Evolutionary conservation across 2,888 invertebrate species (phyloP), one percentile per base, ranked within the genome.

Genomic region (Neoascia interrupta): DNA sequence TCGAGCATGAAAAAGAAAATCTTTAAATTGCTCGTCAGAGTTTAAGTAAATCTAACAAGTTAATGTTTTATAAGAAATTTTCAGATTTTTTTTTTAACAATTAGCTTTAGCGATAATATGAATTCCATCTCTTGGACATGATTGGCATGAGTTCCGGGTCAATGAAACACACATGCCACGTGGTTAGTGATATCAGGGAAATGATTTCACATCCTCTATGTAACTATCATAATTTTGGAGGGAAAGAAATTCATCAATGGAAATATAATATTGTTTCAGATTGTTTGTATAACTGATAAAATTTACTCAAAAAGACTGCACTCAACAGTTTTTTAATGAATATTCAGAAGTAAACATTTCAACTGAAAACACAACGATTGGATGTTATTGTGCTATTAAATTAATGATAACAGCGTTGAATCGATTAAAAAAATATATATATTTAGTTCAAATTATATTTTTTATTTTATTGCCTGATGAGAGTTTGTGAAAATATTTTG

Each of bases 121-220:
- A 8, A 26, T 5, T 5, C 8, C n/a, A 8, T 31, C n/a, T n/a
- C n/a, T n/a, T n/a, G 10, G 8, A 31, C 31, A n/a, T n/a, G 31
- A n/a, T 13, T 23, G 23, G n/a, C 23, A n/a, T 21, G 23, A 61
- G 49, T 76, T 76, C 75, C 75, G 75, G 75, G 75, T 76, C 75
- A 76, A 76, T 43, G 70, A 53, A 76, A 53, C 63, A 47, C 63
- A 21, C 45, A 6, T 6, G 16, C 41, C 58, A 58, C 70, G 63
- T 75, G 69, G 47, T n/a, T 16, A 47, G 5, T 45, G 37, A 43
- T 31, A 45, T 1, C 5, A 21, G 13, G 23, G 16, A 39, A 53
- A 26, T 43, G 37, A 39, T 10, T 13, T 5, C 6, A 10, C 13
- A 23, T 5, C 5, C 3, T n/a, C 3, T n/a, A 47, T 53, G 18